Conservation (phyloP, 2,113 vertebrate species). For the Calypte anna region DNA sequence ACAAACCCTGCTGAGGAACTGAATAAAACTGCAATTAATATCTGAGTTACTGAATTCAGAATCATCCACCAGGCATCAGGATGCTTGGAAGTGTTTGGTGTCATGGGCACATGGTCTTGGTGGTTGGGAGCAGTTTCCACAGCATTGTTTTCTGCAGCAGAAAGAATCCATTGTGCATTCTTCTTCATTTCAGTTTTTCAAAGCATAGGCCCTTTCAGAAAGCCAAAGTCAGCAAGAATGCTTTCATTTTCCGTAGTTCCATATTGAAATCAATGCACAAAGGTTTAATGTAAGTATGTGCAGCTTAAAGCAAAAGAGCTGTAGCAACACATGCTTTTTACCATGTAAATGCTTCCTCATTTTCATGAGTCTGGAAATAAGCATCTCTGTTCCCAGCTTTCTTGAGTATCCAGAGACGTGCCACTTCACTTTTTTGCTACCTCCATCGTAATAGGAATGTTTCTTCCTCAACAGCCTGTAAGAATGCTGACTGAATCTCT, state of each 20-base stretch:
- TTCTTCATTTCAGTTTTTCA: neutral
- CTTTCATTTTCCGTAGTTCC: neutral
- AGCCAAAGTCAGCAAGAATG: neutral
- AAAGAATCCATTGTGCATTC: slow-evolving; percentile 49
- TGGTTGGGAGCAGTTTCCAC: neutral
- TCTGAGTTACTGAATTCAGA: slow-evolving; percentile 25
- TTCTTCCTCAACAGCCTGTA: neutral
- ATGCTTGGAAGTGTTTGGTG: slow-evolving; percentile 28
- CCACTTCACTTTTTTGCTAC: neutral
- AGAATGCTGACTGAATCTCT: neutral
- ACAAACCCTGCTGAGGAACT: slow-evolving; percentile 18
- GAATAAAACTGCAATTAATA: slow-evolving; percentile 32
- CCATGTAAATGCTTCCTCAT: rapidly evolving
- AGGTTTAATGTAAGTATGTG: neutral
- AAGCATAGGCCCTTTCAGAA: neutral
- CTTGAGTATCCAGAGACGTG: neutral
- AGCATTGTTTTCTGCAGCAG: neutral
- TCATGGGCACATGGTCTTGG: neutral
- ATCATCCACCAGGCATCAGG: neutral
- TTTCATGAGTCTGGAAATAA: neutral
- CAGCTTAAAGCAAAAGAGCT: neutral
- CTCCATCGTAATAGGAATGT: neutral
- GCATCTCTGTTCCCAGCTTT: neutral
- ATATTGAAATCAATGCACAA: neutral
- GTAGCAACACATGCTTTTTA: neutral